These are phyloP conservation scores for Goniozus legneri DNA, from an alignment of 1,140 invertebrate genomes.

Conservation along the genomic window DNA sequence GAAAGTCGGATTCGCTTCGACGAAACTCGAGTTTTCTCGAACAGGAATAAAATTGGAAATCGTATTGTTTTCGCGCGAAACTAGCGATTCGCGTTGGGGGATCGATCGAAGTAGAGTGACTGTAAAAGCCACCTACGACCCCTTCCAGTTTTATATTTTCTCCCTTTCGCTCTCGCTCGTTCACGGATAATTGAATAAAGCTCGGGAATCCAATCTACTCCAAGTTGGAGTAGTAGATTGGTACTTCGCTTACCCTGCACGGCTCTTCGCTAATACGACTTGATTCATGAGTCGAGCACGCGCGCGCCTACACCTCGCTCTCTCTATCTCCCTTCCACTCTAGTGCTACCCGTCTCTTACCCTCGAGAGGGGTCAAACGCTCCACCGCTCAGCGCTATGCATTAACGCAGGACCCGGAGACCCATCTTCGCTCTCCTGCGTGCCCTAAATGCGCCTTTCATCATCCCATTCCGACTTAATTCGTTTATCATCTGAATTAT, in stretches of 20 bases:
- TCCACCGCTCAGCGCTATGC: conserved; percentile 36
- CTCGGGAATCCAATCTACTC: conserved; percentile 52
- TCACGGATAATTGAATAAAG: conserved; percentile 53
- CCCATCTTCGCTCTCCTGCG: conserved; percentile 16
- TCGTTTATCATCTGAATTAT: conserved; percentile 51
- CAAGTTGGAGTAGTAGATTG: conserved; percentile 48
- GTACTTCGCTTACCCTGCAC: conserved; percentile 25
- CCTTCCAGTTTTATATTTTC: too few relatives aligned
- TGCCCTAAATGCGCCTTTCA: conserved; percentile 51
- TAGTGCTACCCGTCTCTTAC: conserved; percentile 7
- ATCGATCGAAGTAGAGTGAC: too few relatives aligned
- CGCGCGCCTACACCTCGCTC: conserved; percentile 23
- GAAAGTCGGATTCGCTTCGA: too few relatives aligned
- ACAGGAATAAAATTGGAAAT: too few relatives aligned
- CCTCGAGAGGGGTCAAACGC: conserved; percentile 46
- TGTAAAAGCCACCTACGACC: too few relatives aligned
- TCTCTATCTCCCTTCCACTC: conserved; percentile 4
- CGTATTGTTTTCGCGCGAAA: too few relatives aligned
- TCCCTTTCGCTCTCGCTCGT: conserved; percentile 15
- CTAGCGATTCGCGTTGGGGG: too few relatives aligned
- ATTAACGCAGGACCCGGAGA: conserved; percentile 21
- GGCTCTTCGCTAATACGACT: conserved; percentile 46
- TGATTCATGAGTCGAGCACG: conserved; percentile 52
- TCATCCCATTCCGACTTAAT: conserved; percentile 49
- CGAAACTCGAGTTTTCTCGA: too few relatives aligned